Conservation (phyloP, 2,797 vertebrate species). For the Coregonus ussuriensis region DNA sequence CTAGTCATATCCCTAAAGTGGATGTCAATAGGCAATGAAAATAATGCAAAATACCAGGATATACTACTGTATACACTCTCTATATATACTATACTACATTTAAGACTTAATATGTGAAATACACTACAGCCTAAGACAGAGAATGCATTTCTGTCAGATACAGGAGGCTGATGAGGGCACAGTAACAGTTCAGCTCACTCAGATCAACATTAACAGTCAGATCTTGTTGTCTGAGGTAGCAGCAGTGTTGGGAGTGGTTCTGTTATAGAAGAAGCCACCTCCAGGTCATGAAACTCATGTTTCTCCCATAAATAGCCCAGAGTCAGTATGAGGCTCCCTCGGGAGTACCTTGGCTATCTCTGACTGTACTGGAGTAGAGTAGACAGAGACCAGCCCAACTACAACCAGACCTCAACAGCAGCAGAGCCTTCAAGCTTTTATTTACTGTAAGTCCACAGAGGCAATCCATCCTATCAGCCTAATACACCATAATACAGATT, state of each 20-base stretch:
- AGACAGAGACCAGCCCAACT: background rate
- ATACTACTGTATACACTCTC: background rate
- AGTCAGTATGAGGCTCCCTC: background rate
- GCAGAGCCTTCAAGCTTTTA: background rate
- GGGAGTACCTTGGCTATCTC: background rate
- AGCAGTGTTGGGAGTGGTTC: background rate
- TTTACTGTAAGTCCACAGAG: background rate
- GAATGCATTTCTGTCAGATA: background rate
- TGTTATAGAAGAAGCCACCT: slow-evolving; percentile 3
- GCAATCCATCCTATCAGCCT: background rate
- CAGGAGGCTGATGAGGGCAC: background rate
- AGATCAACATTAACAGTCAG: background rate
- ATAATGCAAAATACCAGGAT: background rate
- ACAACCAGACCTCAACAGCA: background rate
- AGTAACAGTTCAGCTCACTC: background rate
- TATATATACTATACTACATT: slow-evolving; percentile 21
- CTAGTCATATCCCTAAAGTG: slow-evolving; percentile 54
- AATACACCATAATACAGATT: background rate
- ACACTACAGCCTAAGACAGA: too few relatives aligned
- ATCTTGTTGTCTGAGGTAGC: background rate
- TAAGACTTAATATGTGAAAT: background rate
- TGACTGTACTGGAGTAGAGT: background rate
- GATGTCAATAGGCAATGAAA: slow-evolving; percentile 11
- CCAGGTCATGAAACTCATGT: background rate
- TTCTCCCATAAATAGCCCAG: background rate